A percentile compares a stretch with the other conserved stretches of the same genome.
These are phyloP conservation scores for Leguminivora glycinivorella DNA, from an alignment of 1,140 invertebrate genomes.

Conservation along the genomic window DNA sequence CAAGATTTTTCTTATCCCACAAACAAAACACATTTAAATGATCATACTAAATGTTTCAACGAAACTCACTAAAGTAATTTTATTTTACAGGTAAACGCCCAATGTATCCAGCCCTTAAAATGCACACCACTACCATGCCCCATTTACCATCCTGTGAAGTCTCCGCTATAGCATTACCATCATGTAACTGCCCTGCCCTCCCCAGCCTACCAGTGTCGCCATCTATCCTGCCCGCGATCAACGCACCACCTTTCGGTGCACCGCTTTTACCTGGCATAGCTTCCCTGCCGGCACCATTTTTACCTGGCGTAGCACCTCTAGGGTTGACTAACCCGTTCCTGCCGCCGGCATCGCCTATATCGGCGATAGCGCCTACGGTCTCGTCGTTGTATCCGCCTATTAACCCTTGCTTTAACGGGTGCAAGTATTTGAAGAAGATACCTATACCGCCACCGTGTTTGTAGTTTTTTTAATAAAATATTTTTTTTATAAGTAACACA, in stretches of 20 bases:
- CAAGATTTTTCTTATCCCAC: too few relatives aligned
- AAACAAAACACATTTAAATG: too few relatives aligned
- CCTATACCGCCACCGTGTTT: slow-evolving; percentile 29
- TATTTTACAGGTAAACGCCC: neutral
- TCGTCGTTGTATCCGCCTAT: slow-evolving; percentile 38
- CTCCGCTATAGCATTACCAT: slow-evolving; percentile 26
- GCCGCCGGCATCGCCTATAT: slow-evolving; percentile 44
- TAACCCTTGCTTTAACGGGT: slow-evolving; percentile 33
- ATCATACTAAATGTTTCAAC: too few relatives aligned
- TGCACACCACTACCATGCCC: neutral
- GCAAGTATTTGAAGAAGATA: slow-evolving; percentile 50
- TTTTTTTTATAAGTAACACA: neutral
- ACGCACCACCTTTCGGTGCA: slow-evolving; percentile 7
- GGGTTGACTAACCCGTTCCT: slow-evolving; percentile 36
- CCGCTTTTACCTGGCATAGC: neutral
- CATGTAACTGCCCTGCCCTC: neutral
- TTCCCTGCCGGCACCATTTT: too few relatives aligned
- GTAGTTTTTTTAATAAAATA: neutral
- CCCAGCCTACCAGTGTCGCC: neutral
- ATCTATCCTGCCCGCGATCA: neutral
- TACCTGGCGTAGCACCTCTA: slow-evolving; percentile 26
- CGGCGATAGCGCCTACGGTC: slow-evolving; percentile 39
- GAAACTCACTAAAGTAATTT: neutral
- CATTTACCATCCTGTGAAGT: neutral
- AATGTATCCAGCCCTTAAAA: neutral